Percentiles rank a stretch among this genome's conserved stretches.
Conservation (phyloP, 2,113 vertebrate species). For the Cynoglossus semilaevis region DNA sequence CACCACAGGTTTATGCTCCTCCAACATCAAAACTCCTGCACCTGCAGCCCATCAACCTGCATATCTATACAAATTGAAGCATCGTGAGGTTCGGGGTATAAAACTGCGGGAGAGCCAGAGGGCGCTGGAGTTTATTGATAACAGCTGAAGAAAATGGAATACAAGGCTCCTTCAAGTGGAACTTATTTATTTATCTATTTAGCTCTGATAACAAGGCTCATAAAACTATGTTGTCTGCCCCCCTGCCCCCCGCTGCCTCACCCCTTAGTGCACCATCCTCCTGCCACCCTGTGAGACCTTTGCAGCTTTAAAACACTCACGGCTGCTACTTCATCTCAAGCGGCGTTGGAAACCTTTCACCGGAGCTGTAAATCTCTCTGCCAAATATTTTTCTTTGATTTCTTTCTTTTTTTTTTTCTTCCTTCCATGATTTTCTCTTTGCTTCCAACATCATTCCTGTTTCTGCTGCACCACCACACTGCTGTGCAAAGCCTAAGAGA, state of each 20-base stretch:
- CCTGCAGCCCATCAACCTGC: constrained; percentile 56
- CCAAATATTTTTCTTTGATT: constrained; percentile 72
- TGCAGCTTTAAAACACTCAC: constrained; percentile 46
- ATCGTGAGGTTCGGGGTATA: constrained; percentile 46
- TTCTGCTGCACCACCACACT: constrained; percentile 10
- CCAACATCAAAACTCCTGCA: constrained; percentile 47
- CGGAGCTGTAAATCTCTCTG: constrained; percentile 70
- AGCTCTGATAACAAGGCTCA: constrained; percentile 71
- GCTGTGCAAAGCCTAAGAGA: constrained; percentile 46
- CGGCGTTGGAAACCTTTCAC: constrained; percentile 60
- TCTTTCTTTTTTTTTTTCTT: not conserved
- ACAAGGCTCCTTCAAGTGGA: constrained; percentile 37
- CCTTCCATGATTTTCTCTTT: not conserved
- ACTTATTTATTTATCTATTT: constrained; percentile 68
- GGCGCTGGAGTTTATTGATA: constrained; percentile 32
- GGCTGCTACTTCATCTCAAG: constrained; percentile 58
- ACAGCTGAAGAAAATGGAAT: constrained; percentile 54
- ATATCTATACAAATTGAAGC: constrained; percentile 57
- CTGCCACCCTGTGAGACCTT: constrained; percentile 50
- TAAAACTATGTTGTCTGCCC: constrained; percentile 55
- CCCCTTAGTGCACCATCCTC: not conserved
- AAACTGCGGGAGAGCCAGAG: constrained; percentile 41
- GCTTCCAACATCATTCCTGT: constrained; percentile 16
- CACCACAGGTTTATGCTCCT: constrained; percentile 41
- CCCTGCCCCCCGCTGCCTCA: not conserved